Evolutionary conservation across 2,113 vertebrate species (phyloP).

Genomic region (Aptenodytes patagonicus): DNA sequence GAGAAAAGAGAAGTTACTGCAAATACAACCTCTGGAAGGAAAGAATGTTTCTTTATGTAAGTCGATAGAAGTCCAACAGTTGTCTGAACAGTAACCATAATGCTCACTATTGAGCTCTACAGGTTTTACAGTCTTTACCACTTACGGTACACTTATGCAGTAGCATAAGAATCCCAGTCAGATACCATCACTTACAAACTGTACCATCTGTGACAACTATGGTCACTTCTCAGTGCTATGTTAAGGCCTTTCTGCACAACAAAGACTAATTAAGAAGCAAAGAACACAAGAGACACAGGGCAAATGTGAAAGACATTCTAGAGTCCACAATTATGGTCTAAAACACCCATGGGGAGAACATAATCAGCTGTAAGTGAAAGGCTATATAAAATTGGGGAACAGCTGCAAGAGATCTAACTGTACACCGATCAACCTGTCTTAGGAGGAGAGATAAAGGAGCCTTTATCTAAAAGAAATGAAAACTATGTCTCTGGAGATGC

Average conservation of each 20-base stretch:
- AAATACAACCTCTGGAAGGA: background rate
- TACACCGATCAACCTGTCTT: background rate
- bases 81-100: background rate
- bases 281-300: background rate
- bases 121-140: background rate
- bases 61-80: background rate
- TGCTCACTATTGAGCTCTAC: background rate
- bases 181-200: background rate
- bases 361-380: background rate
- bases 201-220: background rate
- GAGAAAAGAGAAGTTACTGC: background rate
- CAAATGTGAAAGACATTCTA: background rate
- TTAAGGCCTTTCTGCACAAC: background rate
- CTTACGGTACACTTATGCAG: fast-evolving
- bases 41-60: background rate
- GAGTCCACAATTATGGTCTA: background rate
- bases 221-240: background rate
- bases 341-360: background rate
- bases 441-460: background rate
- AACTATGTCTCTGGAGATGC: background rate
- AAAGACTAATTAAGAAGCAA: background rate
- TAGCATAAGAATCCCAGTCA: background rate
- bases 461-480: background rate
- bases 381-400: background rate
- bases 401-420: background rate